Evolutionary conservation across 2,888 invertebrate genomes (phyloP).

Genomic region (Nomada hirtipes): DNA sequence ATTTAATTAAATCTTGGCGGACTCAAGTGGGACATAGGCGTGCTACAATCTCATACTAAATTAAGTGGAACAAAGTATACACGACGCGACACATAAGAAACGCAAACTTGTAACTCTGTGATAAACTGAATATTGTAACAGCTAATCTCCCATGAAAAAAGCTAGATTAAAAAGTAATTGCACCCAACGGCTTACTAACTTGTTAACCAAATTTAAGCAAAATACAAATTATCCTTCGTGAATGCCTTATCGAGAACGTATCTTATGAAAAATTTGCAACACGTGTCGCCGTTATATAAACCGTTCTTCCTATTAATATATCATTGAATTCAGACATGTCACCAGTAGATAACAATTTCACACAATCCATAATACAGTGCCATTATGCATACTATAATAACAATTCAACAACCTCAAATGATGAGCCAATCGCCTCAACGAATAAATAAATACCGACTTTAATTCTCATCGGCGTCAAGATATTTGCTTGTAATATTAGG

Average conservation of each 20-base stretch:
- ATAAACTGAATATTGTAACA: neutral
- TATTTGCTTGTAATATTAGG: too few relatives aligned
- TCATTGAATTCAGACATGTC: too few relatives aligned
- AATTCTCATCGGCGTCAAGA: too few relatives aligned
- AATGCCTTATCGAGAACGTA: neutral
- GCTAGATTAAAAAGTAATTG: neutral
- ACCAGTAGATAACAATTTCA: too few relatives aligned
- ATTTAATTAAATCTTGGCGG: neutral
- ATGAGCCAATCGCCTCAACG: neutral
- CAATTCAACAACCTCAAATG: too few relatives aligned
- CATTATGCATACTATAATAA: too few relatives aligned
- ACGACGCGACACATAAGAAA: neutral
- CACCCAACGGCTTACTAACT: neutral
- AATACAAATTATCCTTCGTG: neutral
- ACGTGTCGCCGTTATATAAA: too few relatives aligned
- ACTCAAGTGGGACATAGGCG: neutral
- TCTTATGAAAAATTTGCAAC: too few relatives aligned
- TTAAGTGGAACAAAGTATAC: conserved; percentile 10
- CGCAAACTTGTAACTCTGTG: neutral
- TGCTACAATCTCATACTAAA: neutral
- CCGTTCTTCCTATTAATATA: too few relatives aligned
- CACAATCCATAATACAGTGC: too few relatives aligned
- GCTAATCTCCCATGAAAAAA: neutral
- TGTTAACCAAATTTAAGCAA: neutral
- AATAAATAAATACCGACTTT: too few relatives aligned